phyloP scores from a whole-genome alignment of 2,888 invertebrate genomes.

The Tupiocoris notatus region DNA sequence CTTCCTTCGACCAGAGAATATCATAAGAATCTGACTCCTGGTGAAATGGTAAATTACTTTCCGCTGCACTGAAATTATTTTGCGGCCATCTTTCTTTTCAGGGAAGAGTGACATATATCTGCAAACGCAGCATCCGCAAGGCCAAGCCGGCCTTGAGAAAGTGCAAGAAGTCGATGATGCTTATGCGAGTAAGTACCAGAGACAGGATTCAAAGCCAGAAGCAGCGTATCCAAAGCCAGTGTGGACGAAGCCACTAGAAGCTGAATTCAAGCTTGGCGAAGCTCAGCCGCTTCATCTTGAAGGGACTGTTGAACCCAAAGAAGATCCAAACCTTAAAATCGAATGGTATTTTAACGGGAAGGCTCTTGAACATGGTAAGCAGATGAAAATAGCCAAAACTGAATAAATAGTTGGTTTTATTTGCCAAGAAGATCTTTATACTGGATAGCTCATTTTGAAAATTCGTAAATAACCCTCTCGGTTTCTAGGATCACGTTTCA shows the following conservation, averaged over 20 bases:
- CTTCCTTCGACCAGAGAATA: too few relatives aligned
- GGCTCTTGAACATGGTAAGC: conserved; percentile 70
- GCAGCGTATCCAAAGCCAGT: conserved; percentile 78
- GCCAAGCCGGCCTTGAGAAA: conserved; percentile 82
- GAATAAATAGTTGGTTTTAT: too few relatives aligned
- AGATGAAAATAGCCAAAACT: too few relatives aligned
- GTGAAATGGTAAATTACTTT: neutral
- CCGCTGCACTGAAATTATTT: neutral
- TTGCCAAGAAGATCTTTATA: too few relatives aligned
- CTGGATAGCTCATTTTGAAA: neutral
- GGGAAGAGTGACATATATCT: conserved; percentile 65
- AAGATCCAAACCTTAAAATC: conserved; percentile 84
- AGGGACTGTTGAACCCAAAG: conserved; percentile 90
- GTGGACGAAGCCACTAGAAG: conserved; percentile 78
- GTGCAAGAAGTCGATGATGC: conserved; percentile 87
- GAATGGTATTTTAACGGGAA: conserved; percentile 96
- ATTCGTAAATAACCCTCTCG: too few relatives aligned
- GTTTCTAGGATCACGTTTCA: conserved; percentile 70
- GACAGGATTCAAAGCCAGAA: conserved; percentile 69
- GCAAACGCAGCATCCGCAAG: conserved; percentile 94
- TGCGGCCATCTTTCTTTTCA: conserved; percentile 37
- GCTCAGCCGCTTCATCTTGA: conserved; percentile 86
- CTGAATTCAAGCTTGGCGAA: conserved; percentile 78
- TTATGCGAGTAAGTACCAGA: conserved; percentile 67
- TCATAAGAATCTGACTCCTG: neutral